Percentiles rank a stretch among this genome's conserved stretches.
Evolutionary conservation across 2,113 vertebrate genomes (phyloP).

Genomic region (Leucoraja erinaceus): DNA sequence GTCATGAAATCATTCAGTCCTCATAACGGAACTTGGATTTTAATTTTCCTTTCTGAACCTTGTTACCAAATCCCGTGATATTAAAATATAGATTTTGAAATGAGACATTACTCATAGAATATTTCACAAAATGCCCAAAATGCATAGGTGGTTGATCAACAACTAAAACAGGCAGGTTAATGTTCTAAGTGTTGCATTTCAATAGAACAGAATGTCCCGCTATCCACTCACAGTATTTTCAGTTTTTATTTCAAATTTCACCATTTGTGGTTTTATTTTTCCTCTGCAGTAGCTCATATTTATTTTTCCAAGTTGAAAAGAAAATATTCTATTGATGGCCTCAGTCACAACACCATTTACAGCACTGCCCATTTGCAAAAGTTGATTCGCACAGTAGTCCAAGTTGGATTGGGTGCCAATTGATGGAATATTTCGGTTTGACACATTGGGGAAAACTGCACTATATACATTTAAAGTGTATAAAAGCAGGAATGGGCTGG

Average conservation of each 20-base stretch:
- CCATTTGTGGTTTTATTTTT: slow-evolving; percentile 14
- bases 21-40: neutral
- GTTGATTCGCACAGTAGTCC: neutral
- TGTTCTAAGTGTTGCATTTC: neutral
- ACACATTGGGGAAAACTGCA: neutral
- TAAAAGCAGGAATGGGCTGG: neutral
- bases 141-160: neutral
- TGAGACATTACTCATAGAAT: neutral
- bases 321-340: slow-evolving; percentile 25
- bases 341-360: neutral
- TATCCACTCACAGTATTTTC: neutral
- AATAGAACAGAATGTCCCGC: neutral
- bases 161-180: slow-evolving; percentile 7
- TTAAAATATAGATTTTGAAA: neutral
- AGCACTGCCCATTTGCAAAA: neutral
- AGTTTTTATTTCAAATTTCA: neutral
- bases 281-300: slow-evolving; percentile 9
- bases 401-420: neutral
- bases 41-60: neutral
- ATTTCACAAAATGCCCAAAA: neutral
- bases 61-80: neutral
- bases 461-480: neutral
- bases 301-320: slow-evolving; percentile 7
- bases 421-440: neutral
- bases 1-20: neutral